Evolutionary conservation across 2,113 vertebrate species (phyloP), one percentile per base, ranked within the genome.

Genomic region (Desmodus rotundus): DNA sequence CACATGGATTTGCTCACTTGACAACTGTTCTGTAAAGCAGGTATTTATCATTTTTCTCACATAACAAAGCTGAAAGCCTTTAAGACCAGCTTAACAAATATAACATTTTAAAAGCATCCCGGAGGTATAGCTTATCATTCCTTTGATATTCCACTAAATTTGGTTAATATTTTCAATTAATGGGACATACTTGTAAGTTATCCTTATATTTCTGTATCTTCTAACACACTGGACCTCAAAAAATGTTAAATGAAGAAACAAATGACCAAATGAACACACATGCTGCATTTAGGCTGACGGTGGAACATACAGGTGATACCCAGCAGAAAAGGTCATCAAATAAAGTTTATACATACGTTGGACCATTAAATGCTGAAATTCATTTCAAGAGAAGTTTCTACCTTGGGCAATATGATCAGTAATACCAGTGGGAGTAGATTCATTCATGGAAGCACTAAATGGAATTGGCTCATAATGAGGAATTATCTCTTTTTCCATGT

Each of bases 381-480:
- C 74, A 93, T 52, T 38, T 98, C 97, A 97, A 97, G 94, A 96
- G 87, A 97, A 97, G 97, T 96, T 97, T 97, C 89, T 97, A 99
- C 98, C 98, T 98, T 97, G 97, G 87, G 87, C 96, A 95, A 91
- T 26, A 93, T 98, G 96, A 96, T 98, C 98, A 87, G 97, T 98
- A 96, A 99, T 98, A 97, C 99, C 99, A 65, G 98, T 98, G 45
- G 98, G 98, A 88, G 98, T 97, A 38, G 99, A 99, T 70, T 99
- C 99, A 95, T 98, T 99, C 96, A 99, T 94, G 94, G 99, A 98
- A 94, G 99, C 97, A 94, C 98, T 99, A 97, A 99, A 99, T 3
- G 98, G 99, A 96, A 98, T 47, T 0, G 98, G 97, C 36, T 98
- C 98, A 17, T 98, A 98, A 52, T 36, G 98, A 43, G 98, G 98